phyloP scores from a whole-genome alignment of 2,113 vertebrate genomes.

The Rhizomys pruinosus region DNA sequence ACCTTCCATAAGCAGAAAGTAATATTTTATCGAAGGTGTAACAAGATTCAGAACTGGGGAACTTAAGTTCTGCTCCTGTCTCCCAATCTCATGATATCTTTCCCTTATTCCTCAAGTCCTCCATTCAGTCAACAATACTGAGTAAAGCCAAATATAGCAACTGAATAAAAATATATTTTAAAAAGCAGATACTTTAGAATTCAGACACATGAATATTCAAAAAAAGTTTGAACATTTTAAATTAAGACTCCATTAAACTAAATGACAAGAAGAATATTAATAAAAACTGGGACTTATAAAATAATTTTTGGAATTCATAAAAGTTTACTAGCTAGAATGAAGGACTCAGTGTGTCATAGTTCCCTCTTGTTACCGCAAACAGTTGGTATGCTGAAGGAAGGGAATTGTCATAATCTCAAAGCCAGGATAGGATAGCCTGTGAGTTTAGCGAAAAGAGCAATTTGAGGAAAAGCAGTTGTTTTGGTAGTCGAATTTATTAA shows the following conservation, averaged over 20 bases:
- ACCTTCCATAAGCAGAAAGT: too few relatives aligned
- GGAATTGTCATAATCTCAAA: neutral
- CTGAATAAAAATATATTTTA: neutral
- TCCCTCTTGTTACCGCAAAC: neutral
- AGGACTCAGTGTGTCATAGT: neutral
- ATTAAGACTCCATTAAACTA: neutral
- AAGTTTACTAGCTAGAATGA: neutral
- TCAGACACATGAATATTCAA: neutral
- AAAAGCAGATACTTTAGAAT: neutral
- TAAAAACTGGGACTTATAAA: neutral
- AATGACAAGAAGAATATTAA: neutral
- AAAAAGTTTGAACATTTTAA: neutral
- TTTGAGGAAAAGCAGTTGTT: too few relatives aligned
- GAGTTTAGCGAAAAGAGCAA: too few relatives aligned
- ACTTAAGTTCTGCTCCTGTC: too few relatives aligned
- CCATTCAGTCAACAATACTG: neutral
- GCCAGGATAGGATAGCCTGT: too few relatives aligned
- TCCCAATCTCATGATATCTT: too few relatives aligned
- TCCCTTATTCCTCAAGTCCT: neutral
- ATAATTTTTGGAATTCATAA: neutral
- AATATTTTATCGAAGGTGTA: too few relatives aligned
- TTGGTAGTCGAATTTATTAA: too few relatives aligned
- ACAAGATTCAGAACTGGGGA: too few relatives aligned
- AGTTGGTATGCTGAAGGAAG: neutral
- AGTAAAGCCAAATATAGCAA: neutral